These are phyloP conservation scores for Gortyna flavago DNA, from an alignment of 2,888 invertebrate genomes.

Conservation along the genomic window DNA sequence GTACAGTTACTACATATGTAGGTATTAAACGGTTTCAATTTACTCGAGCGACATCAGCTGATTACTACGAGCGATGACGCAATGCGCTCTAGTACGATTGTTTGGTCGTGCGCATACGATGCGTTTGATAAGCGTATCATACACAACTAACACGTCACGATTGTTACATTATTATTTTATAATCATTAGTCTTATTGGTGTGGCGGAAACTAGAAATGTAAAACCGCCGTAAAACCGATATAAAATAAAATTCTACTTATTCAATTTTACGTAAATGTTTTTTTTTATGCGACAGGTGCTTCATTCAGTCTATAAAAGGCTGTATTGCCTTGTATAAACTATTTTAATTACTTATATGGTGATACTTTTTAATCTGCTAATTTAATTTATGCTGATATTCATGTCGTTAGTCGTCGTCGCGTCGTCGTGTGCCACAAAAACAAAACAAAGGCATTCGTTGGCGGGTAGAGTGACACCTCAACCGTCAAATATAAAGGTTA, in stretches of 20 bases:
- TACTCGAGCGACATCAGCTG: conserved; percentile 68
- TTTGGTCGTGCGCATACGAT: conserved; percentile 55
- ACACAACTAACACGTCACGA: conserved; percentile 55
- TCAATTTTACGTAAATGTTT: conserved; percentile 8
- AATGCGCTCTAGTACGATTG: conserved; percentile 67
- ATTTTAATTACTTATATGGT: conserved; percentile 19
- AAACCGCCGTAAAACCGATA: neutral
- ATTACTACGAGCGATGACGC: conserved; percentile 69
- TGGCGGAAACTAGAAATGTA: conserved; percentile 14
- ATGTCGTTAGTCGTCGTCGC: conserved; percentile 22
- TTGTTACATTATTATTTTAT: conserved; percentile 30
- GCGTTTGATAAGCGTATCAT: conserved; percentile 60
- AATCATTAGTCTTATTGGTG: conserved; percentile 7
- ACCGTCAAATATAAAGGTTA: conserved; percentile 44
- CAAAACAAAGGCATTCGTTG: conserved; percentile 25
- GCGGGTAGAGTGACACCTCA: conserved; percentile 21
- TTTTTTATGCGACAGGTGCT: conserved; percentile 22
- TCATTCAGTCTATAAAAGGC: conserved; percentile 10
- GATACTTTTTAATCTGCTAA: conserved; percentile 29
- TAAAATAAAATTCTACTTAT: conserved; percentile 16
- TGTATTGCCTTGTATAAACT: conserved; percentile 2
- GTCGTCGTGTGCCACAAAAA: conserved; percentile 19
- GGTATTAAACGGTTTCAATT: conserved; percentile 68
- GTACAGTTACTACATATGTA: conserved; percentile 61
- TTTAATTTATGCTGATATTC: conserved; percentile 44